phyloP scores from a whole-genome alignment of 2,888 invertebrate genomes.

The Acleris sparsana region DNA sequence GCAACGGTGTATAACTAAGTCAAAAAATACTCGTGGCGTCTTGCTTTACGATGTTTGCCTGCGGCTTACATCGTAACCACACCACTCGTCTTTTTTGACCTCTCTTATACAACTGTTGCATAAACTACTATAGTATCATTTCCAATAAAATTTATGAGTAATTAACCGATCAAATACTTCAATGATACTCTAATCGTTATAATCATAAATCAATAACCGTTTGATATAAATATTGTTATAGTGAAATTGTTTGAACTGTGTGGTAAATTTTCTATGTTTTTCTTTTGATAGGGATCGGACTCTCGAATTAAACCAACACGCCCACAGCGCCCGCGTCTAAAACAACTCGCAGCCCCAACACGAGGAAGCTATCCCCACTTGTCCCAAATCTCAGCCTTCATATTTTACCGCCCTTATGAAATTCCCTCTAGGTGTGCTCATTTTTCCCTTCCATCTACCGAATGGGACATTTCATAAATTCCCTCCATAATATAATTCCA shows the following conservation, averaged over 20 bases:
- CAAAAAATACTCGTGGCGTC: too few species aligned
- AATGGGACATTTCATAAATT: conserved; percentile 32
- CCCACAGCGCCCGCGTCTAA: not conserved
- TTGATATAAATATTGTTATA: too few species aligned
- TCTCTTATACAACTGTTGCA: too few species aligned
- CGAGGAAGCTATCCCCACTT: conserved; percentile 17
- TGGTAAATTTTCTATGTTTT: not conserved
- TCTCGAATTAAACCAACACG: conserved; percentile 1
- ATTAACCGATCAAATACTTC: too few species aligned
- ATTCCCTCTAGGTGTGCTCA: conserved; percentile 26
- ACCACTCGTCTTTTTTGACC: too few species aligned
- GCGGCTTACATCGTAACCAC: too few species aligned
- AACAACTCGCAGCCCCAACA: not conserved
- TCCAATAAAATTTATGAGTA: too few species aligned
- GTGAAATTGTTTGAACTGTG: not conserved
- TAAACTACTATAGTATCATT: too few species aligned
- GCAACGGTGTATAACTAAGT: too few species aligned
- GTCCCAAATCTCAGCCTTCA: conserved; percentile 25
- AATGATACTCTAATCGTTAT: too few species aligned
- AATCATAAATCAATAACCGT: too few species aligned
- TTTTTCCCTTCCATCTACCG: conserved; percentile 18
- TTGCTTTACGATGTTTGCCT: too few species aligned
- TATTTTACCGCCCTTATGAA: conserved; percentile 32
- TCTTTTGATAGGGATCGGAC: not conserved
- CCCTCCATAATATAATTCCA: conserved; percentile 14